phyloP scores from a whole-genome alignment of 2,888 invertebrate genomes.

The Nomada lathburiana region DNA sequence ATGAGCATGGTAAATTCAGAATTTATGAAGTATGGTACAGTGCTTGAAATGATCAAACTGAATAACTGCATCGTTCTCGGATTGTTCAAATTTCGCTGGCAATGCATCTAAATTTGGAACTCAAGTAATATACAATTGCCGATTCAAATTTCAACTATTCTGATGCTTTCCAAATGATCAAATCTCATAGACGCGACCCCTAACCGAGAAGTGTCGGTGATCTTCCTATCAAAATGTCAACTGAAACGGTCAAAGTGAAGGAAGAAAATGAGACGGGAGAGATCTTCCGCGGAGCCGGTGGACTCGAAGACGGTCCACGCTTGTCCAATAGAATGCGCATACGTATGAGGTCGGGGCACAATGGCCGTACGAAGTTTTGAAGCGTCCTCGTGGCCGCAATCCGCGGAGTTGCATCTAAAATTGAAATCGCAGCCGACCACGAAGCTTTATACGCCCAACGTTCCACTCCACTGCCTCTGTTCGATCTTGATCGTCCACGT shows the following conservation, averaged over 20 bases:
- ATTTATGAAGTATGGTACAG: no score
- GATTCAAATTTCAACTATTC: no score
- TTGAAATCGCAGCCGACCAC: slow-evolving; percentile 70
- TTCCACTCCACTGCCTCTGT: slow-evolving; percentile 31
- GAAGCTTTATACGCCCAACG: slow-evolving; percentile 21
- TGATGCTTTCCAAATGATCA: no score
- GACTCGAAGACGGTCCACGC: slow-evolving; percentile 22
- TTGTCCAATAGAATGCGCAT: slow-evolving; percentile 68
- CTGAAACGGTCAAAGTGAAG: not conserved
- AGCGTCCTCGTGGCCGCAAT: slow-evolving; percentile 33
- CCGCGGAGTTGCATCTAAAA: slow-evolving; percentile 72
- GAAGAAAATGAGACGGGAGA: not conserved
- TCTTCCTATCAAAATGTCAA: not conserved
- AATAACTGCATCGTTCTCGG: not conserved
- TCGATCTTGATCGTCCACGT: slow-evolving; percentile 74
- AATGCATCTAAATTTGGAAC: no score
- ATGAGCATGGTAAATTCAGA: no score
- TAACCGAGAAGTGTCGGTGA: no score
- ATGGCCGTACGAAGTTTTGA: slow-evolving; percentile 68
- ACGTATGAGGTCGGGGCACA: slow-evolving; percentile 65
- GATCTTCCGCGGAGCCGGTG: not conserved
- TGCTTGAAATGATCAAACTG: not conserved
- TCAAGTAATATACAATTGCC: no score
- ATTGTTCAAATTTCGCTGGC: no score
- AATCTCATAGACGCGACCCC: no score